Evolutionary conservation across 2,797 vertebrate species (phyloP).

Genomic region (Melanogrammus aeglefinus): DNA sequence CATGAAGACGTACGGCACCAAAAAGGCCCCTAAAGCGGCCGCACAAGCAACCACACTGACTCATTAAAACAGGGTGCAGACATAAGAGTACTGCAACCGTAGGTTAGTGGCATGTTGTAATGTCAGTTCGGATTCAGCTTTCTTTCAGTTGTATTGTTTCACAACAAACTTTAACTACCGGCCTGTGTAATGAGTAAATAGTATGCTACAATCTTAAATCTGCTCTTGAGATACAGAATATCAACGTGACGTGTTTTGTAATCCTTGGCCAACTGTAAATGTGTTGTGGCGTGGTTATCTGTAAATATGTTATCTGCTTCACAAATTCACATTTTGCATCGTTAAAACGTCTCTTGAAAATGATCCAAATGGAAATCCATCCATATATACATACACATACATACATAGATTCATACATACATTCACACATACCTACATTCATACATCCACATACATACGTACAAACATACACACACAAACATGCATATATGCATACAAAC

Average conservation of each 20-base stretch:
- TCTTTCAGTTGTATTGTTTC: neutral
- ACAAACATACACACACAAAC: neutral
- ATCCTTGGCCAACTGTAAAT: neutral
- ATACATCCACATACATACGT: neutral
- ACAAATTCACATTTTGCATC: neutral
- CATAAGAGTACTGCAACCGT: neutral
- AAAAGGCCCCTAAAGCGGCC: conserved; percentile 74
- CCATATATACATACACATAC: neutral
- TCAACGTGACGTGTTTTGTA: neutral
- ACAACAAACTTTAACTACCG: neutral
- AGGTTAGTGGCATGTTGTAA: neutral
- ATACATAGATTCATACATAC: neutral
- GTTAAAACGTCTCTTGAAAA: neutral
- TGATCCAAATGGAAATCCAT: neutral
- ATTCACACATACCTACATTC: neutral
- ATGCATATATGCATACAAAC: neutral
- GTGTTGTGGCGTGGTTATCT: neutral
- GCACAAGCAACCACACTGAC: neutral
- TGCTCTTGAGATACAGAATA: neutral
- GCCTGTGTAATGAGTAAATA: neutral
- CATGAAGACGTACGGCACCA: conserved; percentile 77
- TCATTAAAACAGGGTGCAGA: neutral
- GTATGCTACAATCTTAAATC: neutral
- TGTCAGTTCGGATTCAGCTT: neutral
- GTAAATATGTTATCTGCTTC: neutral